Conservation (phyloP, 2,797 vertebrate genomes). For the Onychomys leucogaster region DNA sequence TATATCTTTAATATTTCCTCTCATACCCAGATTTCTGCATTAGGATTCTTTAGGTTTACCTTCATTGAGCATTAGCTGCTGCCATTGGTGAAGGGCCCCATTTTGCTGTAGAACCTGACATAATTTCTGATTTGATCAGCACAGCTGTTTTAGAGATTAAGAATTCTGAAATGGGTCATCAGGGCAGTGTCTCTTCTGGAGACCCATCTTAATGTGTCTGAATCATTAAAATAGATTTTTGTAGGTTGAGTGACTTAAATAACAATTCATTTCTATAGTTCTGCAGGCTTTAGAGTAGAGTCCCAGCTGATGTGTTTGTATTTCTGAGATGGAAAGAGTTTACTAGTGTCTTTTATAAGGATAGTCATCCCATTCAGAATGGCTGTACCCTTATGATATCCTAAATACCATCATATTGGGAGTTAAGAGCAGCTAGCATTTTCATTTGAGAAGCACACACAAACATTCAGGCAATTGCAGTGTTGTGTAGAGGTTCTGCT, state of each 20-base stretch:
- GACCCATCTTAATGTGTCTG: neutral
- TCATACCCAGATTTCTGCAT: neutral
- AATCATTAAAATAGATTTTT: neutral
- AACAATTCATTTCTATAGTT: neutral
- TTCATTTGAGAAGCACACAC: neutral
- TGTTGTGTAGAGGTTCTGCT: neutral
- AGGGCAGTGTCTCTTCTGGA: neutral
- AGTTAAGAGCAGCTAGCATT: neutral
- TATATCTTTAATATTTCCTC: neutral
- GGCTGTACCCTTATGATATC: neutral
- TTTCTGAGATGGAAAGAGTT: neutral
- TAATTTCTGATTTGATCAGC: constrained; percentile 11
- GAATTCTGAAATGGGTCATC: neutral
- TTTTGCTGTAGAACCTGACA: neutral
- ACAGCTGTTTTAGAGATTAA: neutral
- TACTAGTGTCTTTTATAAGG: neutral
- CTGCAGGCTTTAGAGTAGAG: neutral
- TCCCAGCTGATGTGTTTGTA: neutral
- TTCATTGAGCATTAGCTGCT: neutral
- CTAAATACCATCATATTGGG: neutral
- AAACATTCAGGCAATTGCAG: neutral
- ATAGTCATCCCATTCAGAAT: neutral
- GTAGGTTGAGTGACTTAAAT: too few relatives aligned
- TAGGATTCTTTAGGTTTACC: neutral
- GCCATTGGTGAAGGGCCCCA: neutral